Conservation (phyloP, 1,140 invertebrate species). For the Musca domestica region DNA sequence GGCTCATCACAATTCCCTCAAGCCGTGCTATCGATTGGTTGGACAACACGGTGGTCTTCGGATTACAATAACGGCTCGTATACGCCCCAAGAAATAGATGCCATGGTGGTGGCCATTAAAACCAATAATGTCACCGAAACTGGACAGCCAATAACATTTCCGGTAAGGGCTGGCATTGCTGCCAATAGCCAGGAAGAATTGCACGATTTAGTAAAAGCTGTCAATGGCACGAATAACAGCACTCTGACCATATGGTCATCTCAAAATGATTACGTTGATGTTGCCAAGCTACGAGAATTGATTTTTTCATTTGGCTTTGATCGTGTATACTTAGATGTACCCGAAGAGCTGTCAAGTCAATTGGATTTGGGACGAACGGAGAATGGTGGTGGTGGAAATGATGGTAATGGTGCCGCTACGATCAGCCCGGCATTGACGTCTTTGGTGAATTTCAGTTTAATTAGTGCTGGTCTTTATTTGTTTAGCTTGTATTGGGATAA, state of each 20-base stretch:
- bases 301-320: conserved; percentile 64
- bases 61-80: conserved; percentile 62
- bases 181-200: conserved; percentile 63
- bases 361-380: conserved; percentile 53
- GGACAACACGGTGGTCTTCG: conserved; percentile 72
- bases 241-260: conserved; percentile 75
- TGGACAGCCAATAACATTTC: conserved; percentile 73
- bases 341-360: conserved; percentile 57
- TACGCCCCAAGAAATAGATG: conserved; percentile 64
- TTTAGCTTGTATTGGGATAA: conserved; percentile 15
- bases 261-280: conserved; percentile 62
- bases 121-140: conserved; percentile 54
- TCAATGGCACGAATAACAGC: conserved; percentile 42
- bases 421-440: background rate
- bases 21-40: conserved; percentile 77
- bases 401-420: background rate
- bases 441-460: conserved; percentile 19
- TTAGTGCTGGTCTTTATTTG: conserved; percentile 22
- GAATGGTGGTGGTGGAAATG: background rate
- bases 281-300: conserved; percentile 59
- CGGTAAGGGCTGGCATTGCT: conserved; percentile 73
- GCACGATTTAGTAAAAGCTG: conserved; percentile 51
- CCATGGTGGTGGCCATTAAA: conserved; percentile 69
- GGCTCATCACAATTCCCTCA: conserved; percentile 62
- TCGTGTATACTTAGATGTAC: conserved; percentile 70